A percentile compares a stretch with the other conserved stretches of the same genome.
phyloP scores from a whole-genome alignment of 2,113 vertebrate genomes.

The Pagrus major region DNA sequence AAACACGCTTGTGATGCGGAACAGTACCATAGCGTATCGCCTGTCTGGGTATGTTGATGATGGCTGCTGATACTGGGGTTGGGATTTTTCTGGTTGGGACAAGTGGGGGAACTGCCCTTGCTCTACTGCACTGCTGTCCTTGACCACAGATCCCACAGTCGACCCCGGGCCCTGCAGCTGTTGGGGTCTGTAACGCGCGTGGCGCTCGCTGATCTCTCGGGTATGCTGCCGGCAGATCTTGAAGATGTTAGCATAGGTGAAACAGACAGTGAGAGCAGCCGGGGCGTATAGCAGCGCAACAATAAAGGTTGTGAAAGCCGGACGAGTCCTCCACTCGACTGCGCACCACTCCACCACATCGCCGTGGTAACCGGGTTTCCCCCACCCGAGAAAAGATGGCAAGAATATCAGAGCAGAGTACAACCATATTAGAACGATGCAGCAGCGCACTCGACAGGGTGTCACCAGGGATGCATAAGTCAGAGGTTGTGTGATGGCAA shows the following conservation, averaged over 20 bases:
- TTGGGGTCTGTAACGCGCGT: conserved; percentile 92
- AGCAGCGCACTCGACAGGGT: conserved; percentile 93
- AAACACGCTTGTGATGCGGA: conserved; percentile 98
- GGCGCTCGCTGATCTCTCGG: conserved; percentile 94
- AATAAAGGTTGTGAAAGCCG: conserved; percentile 94
- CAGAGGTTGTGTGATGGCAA: conserved; percentile 95
- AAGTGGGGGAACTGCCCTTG: conserved; percentile 73
- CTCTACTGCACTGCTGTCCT: conserved; percentile 75
- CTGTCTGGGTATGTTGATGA: conserved; percentile 89
- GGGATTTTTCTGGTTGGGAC: conserved; percentile 42
- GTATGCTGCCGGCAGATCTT: conserved; percentile 98
- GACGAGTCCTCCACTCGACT: conserved; percentile 89
- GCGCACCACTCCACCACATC: conserved; percentile 96
- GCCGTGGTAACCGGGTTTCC: conserved; percentile 98
- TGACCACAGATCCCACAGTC: conserved; percentile 47
- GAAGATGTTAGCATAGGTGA: conserved; percentile 98
- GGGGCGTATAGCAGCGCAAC: conserved; percentile 94
- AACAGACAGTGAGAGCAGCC: conserved; percentile 93
- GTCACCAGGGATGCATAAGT: conserved; percentile 94
- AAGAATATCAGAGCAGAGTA: conserved; percentile 96
- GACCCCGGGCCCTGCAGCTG: conserved; percentile 70
- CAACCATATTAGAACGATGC: conserved; percentile 94
- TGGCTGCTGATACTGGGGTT: conserved; percentile 72
- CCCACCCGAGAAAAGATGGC: conserved; percentile 95
- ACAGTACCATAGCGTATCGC: conserved; percentile 95